Evolutionary conservation across 2,113 vertebrate species (phyloP), one percentile per base, ranked within the genome.

Genomic region (Nymphicus hollandicus): DNA sequence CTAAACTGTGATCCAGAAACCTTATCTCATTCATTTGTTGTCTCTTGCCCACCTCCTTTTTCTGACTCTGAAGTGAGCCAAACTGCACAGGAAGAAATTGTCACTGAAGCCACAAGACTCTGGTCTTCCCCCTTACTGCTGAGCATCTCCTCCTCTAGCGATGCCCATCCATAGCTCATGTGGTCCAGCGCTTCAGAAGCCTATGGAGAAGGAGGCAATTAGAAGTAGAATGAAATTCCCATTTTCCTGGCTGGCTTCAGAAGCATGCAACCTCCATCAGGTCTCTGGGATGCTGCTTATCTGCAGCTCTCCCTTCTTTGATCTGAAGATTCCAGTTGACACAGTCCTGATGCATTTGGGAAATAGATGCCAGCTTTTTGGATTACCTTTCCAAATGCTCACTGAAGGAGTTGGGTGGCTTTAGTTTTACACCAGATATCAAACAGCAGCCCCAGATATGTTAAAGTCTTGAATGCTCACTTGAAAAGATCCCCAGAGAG

Each of bases 401-500:
- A 69, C 68, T 72, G 63, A 49, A 73, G 72, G 58, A 71, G 52
- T 24, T 91, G 60, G 41, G 41, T 86, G 44, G 44, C 80, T 95
- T 89, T 53, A 58, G 39, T 80, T 88, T 82, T 88, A 70, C 31
- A 87, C 25, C 53, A 90, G 64, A 39, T 94, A 89, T 87, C 79
- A 87, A 95, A 87, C 73, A 91, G 43, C 63, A 81, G 55, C 46
- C 87, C 76, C 91, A 80, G 85, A 88, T 72, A 33, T 92, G 58
- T 50, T 56, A 87, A 82, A 70, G 58, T 94, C 94, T 82, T 82
- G 70, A 88, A n/a, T 60, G 28, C 37, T 93, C 25, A 28, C 72
- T 95, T 87, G 74, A 88, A 93, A 91, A 81, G 65, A 74, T 94
- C 88, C 81, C 77, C 47, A 64, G 91, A 96, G 79, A 94, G 60